Evolutionary conservation across 2,888 invertebrate species (phyloP), one percentile per base, ranked within the genome.

Genomic region (Nowickia ferox): DNA sequence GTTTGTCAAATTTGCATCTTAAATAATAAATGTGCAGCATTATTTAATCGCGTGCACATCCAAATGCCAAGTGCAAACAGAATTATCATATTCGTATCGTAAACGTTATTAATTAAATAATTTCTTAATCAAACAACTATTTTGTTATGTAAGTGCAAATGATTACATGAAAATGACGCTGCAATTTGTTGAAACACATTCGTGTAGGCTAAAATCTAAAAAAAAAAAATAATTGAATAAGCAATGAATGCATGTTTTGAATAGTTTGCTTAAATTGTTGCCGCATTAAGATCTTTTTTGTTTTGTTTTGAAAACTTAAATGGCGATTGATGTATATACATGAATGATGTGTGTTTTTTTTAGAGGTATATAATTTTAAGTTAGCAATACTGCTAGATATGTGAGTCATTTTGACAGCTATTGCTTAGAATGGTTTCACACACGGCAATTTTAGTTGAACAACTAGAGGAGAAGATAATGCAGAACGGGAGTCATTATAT

Each of bases 41-140:
- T 74, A 59, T 38, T 66, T 11, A 53, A 48, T 81, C 48, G 74
- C 68, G 53, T 74, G 81, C 51, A 10, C 30, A 15, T 74, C 44
- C 42, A 17, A 44, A 55, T 66, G 9, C 8, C 46, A 74, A 80
- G 57, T 74, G 38, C 44, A 53, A 40, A 66, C 51, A 2, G 48
- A 46, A 66, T 57, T 66, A 57, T 65, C 40, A 42, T 66, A 22
- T 65, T 65, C 40, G 30, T 66, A 22, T 65, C 30, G 65, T 51
- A 42, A 75, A 68, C 9, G 42, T 61, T 80, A 19, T 74, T 40
- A 80, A 48, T 74, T 40, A 80, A 48, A 9, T 59, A 74, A 81
- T 81, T 81, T 68, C 66, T 66, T 51, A 59, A 81, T 74, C 57
- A 74, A 81, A 57, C 57, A 66, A 4, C 30, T 30, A 30, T 9